Base-by-base conservation (phyloP, 92 coral and sea anemone species). In the Phenganax subtilis region DNA sequence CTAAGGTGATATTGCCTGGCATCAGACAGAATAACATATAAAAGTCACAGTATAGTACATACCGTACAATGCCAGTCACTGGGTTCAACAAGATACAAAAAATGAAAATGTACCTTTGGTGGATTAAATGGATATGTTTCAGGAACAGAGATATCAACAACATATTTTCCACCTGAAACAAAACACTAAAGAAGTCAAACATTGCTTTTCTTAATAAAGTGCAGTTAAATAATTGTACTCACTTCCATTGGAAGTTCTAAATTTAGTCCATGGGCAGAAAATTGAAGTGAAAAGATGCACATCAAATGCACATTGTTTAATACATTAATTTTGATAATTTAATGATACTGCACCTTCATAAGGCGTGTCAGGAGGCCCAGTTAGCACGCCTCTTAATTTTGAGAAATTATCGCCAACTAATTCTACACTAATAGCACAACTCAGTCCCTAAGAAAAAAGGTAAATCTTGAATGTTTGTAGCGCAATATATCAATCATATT, bases 121-220 rank as follows among this genome's bases (percentile, higher is more conserved):
- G 98, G 98, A 55, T 94, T 94, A 67, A 94, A 94, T 52, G 98
- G 98, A 84, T 94, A 94, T 31, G 98, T 91, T 75, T 94, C 98
- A 67, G 98, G 98, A 69, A 94, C 92, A 54, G 89, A 76, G 73
- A 94, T 94, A 86, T 94, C 98, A 90, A 94, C 80, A 80, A 64
- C 57, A 71, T 89, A 94, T 66, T 54, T 82, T 31, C 98, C 98
- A 88, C 93, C 98, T 94, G 79, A 15, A 61, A 76, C 55, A 52
- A 71, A 77, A 83, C 0, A 78, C 55, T 54, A 15, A 20, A 12
- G 67, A 27, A 52, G 53, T 25, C 55, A 27, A 9, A 6, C 54
- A 52, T 31, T 37, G 6, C 30, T 37, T 37, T 1, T 37, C 51
- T 64, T 81, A 1, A 6, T 3, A 59, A 44, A 12, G 68, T 12